Conservation (phyloP, 2,888 invertebrate genomes). For the Adelognathus sp. region DNA sequence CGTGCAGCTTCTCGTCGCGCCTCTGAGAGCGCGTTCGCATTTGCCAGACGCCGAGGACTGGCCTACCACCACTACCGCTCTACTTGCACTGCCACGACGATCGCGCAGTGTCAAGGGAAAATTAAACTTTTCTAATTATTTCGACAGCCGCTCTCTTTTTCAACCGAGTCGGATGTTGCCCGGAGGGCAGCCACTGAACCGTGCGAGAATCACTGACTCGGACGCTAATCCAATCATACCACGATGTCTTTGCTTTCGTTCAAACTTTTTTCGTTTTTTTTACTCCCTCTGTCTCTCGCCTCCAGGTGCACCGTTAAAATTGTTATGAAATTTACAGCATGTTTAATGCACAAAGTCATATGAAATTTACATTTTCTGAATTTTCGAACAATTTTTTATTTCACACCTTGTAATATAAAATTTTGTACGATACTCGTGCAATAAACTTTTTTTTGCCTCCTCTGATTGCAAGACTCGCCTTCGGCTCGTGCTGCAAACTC, state of each 20-base stretch:
- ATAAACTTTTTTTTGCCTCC: too few species aligned
- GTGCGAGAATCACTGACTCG: conserved; percentile 47
- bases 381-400: not conserved
- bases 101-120: conserved; percentile 63
- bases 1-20: conserved; percentile 42
- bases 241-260: conserved; percentile 27
- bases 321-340: too few species aligned
- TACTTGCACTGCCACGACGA: too few species aligned
- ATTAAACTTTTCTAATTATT: conserved; percentile 66
- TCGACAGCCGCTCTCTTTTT: conserved; percentile 56
- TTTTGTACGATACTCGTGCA: too few species aligned
- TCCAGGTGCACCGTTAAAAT: not conserved
- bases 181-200: conserved; percentile 27
- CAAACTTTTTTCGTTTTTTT: conserved; percentile 3
- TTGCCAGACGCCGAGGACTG: not conserved
- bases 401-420: not conserved
- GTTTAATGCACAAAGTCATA: too few species aligned
- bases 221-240: conserved; percentile 55
- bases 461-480: too few species aligned
- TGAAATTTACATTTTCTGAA: not conserved
- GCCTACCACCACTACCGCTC: conserved; percentile 23
- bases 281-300: not conserved
- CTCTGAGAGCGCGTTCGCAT: conserved; percentile 19
- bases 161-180: conserved; percentile 41
- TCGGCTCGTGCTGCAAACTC: too few species aligned